Base-by-base conservation (phyloP, 1,140 invertebrate genomes). In the Pseudomyrmex dendroicus region DNA sequence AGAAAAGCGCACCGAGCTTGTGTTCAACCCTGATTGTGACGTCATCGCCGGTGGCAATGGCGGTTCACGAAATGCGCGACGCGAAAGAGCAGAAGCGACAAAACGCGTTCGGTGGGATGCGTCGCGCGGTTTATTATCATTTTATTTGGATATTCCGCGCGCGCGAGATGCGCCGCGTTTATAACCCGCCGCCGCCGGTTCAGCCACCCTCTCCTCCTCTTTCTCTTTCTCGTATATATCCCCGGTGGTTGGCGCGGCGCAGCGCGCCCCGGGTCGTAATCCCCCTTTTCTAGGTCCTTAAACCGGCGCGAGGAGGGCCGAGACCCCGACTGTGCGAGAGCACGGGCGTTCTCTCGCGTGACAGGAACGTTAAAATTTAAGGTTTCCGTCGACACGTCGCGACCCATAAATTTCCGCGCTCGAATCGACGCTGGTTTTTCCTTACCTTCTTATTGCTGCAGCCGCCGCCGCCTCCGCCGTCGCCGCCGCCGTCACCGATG, bases 321-420 rank as follows among this genome's bases (percentile, higher is more conserved):
- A 54, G 73, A 72, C 56, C 73, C 54, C 73, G 67, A 72, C 66
- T 48, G 52, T 72, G 74, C 48, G 62, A 7, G 57, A 83, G 25
- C 59, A 66, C 80, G 82, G 62, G 22, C 66, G 54, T 59, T 76
- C 46, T 22, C 74, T 62, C 52, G 74, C 74, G 74, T 61, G 46
- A 63, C 70, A 63, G 85, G 74, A 67, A 88, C 85, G 86, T 88
- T 88, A 88, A 85, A 88, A 88, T 88, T 88, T 88, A 88, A 88
- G 86, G 86, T 88, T 88, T 88, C 86, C 86, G 86, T 88, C 86
- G 83, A 88, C 86, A 88, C 86, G 83, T 82, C 68, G 86, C 86
- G 76, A 83, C 83, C 73, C 86, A 88, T 88, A 88, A 88, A 88
- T 88, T 84, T 84, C 64, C 64, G 56, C 83, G 72, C 83, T 82